Evolutionary conservation across 2,797 vertebrate genomes (phyloP), one percentile per base, ranked within the genome.

Genomic region (Capromys pilorides): DNA sequence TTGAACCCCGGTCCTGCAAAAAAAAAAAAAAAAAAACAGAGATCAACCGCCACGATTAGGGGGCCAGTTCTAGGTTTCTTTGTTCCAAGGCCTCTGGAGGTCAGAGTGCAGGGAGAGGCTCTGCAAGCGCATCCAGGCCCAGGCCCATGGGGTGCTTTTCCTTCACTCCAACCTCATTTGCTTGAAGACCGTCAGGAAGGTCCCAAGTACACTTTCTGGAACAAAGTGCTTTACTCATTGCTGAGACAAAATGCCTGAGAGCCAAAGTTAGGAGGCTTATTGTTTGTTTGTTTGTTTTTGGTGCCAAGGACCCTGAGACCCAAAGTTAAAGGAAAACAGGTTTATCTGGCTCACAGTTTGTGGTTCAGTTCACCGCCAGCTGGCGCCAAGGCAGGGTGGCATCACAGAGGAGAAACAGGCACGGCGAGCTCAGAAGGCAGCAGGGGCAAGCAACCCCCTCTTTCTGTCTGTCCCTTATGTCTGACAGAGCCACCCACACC

Each of bases 101-200:
- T 66, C 54, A 22, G 51, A 79, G 85, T 8, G 31, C 54, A 71
- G 77, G 39, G 11, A 66, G 49, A 83, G 18, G 22, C 80, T 77
- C 75, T 33, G 51, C 54, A 41, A 89, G 77, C 64, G 14, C 57
- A 45, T 12, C 77, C 71, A 28, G 22, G 51, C 28, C 77, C 71
- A 28, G 22, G 51, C 28, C 31, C 66, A 14, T 57, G 39, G 1
- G 31, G 26, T 90, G 39, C 22, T 91, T 45, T 90, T 88, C 91
- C 59, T 88, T 41, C 54, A 79, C 26, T 73, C 39, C 95, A 95
- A 90, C 3, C 24, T 84, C 39, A 67, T 26, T 21, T 85, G 77
- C 88, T 89, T 88, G 67, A 41, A 94, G 24, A 89, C 21, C 61
- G 62, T 69, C 77, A 71, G 49, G 66, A 69, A 89, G 81, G 75